These are phyloP conservation scores for Hydrophis major DNA, from an alignment of 2,797 vertebrate species.

Conservation along the genomic window DNA sequence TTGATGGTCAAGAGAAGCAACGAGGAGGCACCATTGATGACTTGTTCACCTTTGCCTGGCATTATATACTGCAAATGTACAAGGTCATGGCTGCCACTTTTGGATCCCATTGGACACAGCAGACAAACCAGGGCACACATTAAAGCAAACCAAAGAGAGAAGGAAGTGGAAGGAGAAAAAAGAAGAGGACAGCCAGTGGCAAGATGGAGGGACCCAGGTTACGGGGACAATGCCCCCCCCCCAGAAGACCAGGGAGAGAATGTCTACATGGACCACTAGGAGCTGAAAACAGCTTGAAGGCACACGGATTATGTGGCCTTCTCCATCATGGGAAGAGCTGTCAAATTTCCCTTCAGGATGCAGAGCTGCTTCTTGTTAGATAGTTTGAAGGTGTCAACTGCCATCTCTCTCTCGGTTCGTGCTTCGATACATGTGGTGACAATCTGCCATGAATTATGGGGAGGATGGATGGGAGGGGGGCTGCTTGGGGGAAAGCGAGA, in stretches of 20 bases:
- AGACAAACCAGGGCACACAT: not conserved
- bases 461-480: no score
- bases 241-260: not conserved
- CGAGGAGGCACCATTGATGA: not conserved
- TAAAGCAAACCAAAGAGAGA: not conserved
- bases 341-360: not conserved
- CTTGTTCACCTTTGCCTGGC: not conserved
- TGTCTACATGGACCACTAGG: not conserved
- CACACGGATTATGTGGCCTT: not conserved
- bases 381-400: not conserved
- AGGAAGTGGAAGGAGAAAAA: not conserved
- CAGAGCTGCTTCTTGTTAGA: no score
- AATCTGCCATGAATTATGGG: no score
- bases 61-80: no score
- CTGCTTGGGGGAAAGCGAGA: no score
- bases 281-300: not conserved
- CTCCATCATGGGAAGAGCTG: not conserved
- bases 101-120: no score
- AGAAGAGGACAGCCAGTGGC: not conserved
- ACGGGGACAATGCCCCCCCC: not conserved
- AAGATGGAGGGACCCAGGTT: not conserved
- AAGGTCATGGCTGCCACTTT: not conserved
- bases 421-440: no score
- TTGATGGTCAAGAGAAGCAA: not conserved
- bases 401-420: no score